Percentiles rank a stretch among this genome's conserved stretches.
Evolutionary conservation across 1,140 invertebrate species (phyloP).

Genomic region (Tribolium castaneum): DNA sequence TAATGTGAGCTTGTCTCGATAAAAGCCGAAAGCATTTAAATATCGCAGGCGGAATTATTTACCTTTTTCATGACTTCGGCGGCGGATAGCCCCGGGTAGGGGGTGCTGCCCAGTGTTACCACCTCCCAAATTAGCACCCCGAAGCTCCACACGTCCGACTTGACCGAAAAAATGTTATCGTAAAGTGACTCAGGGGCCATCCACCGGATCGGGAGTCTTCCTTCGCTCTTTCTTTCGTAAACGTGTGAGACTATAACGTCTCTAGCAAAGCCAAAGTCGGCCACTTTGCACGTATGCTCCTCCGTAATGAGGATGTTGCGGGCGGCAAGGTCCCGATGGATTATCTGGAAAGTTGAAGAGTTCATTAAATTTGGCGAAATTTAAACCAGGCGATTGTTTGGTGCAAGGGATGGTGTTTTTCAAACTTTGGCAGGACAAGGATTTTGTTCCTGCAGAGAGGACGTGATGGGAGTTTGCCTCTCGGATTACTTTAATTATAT

Average conservation of each 20-base stretch:
- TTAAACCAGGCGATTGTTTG: neutral
- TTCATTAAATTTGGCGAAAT: slow-evolving; percentile 5
- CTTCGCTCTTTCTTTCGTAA: slow-evolving; percentile 93
- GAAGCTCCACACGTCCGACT: slow-evolving; percentile 95
- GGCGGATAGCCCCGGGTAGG: slow-evolving; percentile 88
- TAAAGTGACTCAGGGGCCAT: slow-evolving; percentile 95
- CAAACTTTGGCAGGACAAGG: neutral
- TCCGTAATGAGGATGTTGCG: slow-evolving; percentile 90
- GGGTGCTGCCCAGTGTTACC: slow-evolving; percentile 90
- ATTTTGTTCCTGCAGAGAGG: neutral
- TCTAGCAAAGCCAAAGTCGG: slow-evolving; percentile 93
- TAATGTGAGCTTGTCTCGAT: neutral
- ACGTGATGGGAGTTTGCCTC: neutral
- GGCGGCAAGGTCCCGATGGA: slow-evolving; percentile 92
- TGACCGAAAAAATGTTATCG: slow-evolving; percentile 90
- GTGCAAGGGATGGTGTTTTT: neutral
- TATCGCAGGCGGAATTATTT: neutral
- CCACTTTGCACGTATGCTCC: slow-evolving; percentile 90
- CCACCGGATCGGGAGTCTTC: slow-evolving; percentile 82
- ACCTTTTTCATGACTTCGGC: slow-evolving; percentile 85
- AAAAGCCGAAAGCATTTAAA: neutral
- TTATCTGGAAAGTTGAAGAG: slow-evolving; percentile 73
- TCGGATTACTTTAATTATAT: neutral
- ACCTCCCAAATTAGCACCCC: slow-evolving; percentile 95
- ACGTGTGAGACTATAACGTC: slow-evolving; percentile 85